A percentile compares a stretch with the other conserved stretches of the same genome.
Conservation (phyloP, 92 coral and sea anemone species). For the Zoanthus solanderi region DNA sequence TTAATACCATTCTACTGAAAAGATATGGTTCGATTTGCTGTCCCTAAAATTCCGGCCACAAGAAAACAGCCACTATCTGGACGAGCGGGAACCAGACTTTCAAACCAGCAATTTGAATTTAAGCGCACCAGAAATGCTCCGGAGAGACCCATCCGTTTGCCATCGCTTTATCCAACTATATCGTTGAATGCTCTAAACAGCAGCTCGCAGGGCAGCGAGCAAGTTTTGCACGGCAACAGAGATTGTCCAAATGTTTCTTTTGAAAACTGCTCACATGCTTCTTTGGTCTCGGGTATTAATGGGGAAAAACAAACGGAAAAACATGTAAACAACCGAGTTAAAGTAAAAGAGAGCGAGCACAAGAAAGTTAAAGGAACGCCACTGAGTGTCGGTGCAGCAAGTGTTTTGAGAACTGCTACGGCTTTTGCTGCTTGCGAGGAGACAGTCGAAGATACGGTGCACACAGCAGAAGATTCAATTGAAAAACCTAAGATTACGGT, state of each 20-base stretch:
- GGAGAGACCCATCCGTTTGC: slow-evolving; percentile 64
- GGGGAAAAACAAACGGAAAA: neutral
- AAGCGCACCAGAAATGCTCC: slow-evolving; percentile 60
- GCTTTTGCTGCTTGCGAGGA: slow-evolving; percentile 81
- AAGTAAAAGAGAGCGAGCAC: neutral
- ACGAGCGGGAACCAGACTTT: slow-evolving; percentile 39
- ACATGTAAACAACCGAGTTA: slow-evolving; percentile 19
- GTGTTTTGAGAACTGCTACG: slow-evolving; percentile 80
- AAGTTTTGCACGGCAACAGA: neutral
- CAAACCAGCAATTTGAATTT: slow-evolving; percentile 36
- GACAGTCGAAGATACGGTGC: slow-evolving; percentile 69
- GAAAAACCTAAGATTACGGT: slow-evolving; percentile 65
- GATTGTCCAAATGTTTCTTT: slow-evolving; percentile 15
- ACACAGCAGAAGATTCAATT: slow-evolving; percentile 74
- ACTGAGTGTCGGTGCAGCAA: slow-evolving; percentile 74
- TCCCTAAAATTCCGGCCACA: slow-evolving; percentile 19
- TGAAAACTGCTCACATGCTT: slow-evolving; percentile 13
- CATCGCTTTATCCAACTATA: slow-evolving; percentile 83
- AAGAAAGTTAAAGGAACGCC: slow-evolving; percentile 75
- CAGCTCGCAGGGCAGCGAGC: slow-evolving; percentile 10
- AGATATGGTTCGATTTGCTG: slow-evolving; percentile 34
- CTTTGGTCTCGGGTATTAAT: slow-evolving; percentile 12
- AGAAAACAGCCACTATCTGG: slow-evolving; percentile 14
- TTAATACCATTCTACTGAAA: neutral
- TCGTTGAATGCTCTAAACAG: slow-evolving; percentile 71